A percentile compares a stretch with the other conserved stretches of the same genome.
Conservation (phyloP, 2,888 invertebrate genomes). For the Cryptocephalus moraei region DNA sequence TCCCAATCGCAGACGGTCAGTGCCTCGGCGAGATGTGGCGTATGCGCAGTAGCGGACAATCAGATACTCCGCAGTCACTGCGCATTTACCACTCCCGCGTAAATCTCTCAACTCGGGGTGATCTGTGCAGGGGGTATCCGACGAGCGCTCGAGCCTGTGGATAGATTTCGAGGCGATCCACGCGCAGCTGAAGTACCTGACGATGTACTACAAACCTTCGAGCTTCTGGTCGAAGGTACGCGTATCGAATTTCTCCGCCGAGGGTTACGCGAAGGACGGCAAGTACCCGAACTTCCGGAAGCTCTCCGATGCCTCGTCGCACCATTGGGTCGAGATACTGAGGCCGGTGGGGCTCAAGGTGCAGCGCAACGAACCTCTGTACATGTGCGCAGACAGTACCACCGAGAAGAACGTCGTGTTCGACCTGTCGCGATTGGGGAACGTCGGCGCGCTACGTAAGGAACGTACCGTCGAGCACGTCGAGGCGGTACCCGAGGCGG, state of each 20-base stretch:
- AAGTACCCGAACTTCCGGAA: background rate
- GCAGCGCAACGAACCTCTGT: conserved; percentile 28
- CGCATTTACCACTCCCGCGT: too few relatives aligned
- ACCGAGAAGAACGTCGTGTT: conserved; percentile 26
- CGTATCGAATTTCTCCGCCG: conserved; percentile 20
- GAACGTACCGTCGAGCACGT: background rate
- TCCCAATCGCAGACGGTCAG: too few relatives aligned
- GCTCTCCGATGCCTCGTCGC: conserved; percentile 1
- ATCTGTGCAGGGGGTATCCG: too few relatives aligned
- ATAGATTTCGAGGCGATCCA: conserved; percentile 25
- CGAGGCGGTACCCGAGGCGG: background rate
- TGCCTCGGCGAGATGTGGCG: too few relatives aligned
- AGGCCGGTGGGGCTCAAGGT: conserved; percentile 14
- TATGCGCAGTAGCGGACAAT: too few relatives aligned
- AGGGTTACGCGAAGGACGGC: conserved; percentile 4
- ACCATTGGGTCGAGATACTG: conserved; percentile 14
- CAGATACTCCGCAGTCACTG: too few relatives aligned
- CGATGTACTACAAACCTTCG: conserved; percentile 29
- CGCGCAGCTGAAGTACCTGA: conserved; percentile 17
- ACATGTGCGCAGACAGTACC: conserved; percentile 28
- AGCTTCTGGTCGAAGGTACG: conserved; percentile 20
- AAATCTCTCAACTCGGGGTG: too few relatives aligned
- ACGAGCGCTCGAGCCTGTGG: conserved; percentile 16
- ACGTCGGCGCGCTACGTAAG: background rate
- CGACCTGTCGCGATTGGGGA: conserved; percentile 24